A percentile compares a stretch with the other conserved stretches of the same genome.
phyloP scores from a whole-genome alignment of 2,888 invertebrate species.

The Perdita meconis region DNA sequence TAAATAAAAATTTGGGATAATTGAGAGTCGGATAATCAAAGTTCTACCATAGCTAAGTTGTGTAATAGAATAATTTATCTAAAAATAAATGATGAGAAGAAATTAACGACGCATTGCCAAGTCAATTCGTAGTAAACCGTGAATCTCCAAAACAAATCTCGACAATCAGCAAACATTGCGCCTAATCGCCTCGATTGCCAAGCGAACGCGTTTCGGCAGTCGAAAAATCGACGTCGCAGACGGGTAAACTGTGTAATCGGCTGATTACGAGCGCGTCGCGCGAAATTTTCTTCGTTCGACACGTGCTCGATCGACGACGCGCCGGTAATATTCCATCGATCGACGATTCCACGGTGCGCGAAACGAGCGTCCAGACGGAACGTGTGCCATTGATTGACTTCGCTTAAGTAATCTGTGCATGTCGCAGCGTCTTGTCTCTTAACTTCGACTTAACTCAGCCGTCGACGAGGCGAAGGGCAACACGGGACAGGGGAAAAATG shows the following conservation, averaged over 20 bases:
- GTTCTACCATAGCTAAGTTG: no score
- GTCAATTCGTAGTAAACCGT: no score
- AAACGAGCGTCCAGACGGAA: constrained; percentile 13
- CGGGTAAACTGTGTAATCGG: background rate
- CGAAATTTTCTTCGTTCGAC: background rate
- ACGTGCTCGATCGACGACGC: background rate
- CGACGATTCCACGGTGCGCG: background rate
- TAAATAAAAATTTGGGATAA: no score
- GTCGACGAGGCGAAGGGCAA: background rate
- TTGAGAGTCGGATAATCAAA: no score
- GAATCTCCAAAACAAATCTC: no score
- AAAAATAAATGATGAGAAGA: no score
- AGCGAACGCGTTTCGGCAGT: no score
- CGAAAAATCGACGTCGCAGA: background rate
- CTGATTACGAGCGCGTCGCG: background rate
- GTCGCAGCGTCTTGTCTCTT: constrained; percentile 14
- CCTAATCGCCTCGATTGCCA: no score
- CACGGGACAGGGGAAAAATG: constrained; percentile 7
- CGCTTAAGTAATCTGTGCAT: constrained; percentile 58
- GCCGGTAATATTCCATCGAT: constrained; percentile 56
- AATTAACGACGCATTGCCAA: no score
- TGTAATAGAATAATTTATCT: no score
- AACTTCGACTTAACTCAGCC: constrained; percentile 10
- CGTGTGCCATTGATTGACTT: constrained; percentile 46
- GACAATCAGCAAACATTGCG: no score